Evolutionary conservation across 2,888 invertebrate genomes (phyloP).

Genomic region (Lasioglossum leucozonium): DNA sequence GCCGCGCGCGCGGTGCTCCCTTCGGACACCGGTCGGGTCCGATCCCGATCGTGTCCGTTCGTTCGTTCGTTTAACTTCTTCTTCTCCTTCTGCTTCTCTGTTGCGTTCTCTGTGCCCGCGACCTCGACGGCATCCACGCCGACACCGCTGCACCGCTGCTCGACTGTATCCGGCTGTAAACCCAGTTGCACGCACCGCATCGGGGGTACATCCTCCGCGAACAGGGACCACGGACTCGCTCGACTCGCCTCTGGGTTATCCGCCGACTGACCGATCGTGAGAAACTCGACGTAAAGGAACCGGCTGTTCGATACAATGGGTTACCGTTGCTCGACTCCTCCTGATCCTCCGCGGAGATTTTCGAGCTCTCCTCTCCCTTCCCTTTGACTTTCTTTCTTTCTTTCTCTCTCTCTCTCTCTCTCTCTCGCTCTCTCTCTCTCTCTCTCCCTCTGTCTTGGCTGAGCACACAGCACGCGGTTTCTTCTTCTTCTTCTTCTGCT

Average conservation of each 20-base stretch:
- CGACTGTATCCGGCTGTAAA: constrained; percentile 72
- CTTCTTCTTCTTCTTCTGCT: not conserved
- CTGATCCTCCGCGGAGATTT: constrained; percentile 44
- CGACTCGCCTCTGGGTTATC: constrained; percentile 57
- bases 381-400: not conserved
- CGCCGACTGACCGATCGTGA: constrained; percentile 66
- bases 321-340: constrained; percentile 59
- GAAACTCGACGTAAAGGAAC: constrained; percentile 63
- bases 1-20: constrained; percentile 26
- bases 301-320: constrained; percentile 63
- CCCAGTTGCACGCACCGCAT: constrained; percentile 67
- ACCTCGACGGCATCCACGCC: constrained; percentile 37
- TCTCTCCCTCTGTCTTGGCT: not conserved
- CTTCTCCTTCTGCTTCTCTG: not conserved
- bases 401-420: not conserved
- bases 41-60: not conserved
- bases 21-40: constrained; percentile 5
- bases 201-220: constrained; percentile 44
- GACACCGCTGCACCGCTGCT: constrained; percentile 37
- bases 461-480: not conserved
- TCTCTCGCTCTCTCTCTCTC: not conserved
- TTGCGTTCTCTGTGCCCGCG: constrained; percentile 33
- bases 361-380: constrained; percentile 18
- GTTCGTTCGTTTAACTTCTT: constrained; percentile 8
- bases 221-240: constrained; percentile 29